Percentiles rank a stretch among this genome's conserved stretches.
phyloP scores from a whole-genome alignment of 2,888 invertebrate species.

The Norana najaformis region DNA sequence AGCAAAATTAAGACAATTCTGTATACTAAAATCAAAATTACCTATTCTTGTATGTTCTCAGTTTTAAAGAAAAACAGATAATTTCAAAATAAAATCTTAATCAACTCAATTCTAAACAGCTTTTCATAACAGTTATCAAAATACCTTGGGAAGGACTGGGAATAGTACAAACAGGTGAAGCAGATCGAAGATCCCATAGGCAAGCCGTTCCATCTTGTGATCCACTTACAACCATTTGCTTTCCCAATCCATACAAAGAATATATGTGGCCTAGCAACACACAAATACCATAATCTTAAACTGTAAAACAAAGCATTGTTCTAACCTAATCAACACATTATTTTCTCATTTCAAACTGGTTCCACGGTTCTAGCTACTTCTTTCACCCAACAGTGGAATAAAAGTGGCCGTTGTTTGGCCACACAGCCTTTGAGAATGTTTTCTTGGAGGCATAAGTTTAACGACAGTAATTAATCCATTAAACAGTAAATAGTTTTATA shows the following conservation, averaged over 20 bases:
- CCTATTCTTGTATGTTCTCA: neutral
- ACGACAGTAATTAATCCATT: neutral
- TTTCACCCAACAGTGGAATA: neutral
- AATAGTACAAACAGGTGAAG: conserved; percentile 76
- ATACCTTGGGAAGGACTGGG: conserved; percentile 48
- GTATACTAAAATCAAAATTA: too few relatives aligned
- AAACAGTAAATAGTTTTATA: neutral
- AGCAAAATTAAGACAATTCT: neutral
- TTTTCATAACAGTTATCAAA: neutral
- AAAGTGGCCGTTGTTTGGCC: too few relatives aligned
- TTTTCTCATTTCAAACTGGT: neutral
- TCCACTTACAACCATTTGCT: conserved; percentile 94
- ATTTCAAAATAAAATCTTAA: neutral
- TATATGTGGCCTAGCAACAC: conserved; percentile 77
- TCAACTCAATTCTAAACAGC: neutral
- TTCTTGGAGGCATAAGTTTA: neutral
- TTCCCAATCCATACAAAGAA: conserved; percentile 93
- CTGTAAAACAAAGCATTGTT: neutral
- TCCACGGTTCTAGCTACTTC: neutral
- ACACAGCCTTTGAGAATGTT: neutral
- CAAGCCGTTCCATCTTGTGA: conserved; percentile 95
- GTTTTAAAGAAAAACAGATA: neutral
- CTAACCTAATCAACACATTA: neutral
- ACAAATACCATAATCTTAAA: neutral
- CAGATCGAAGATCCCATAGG: conserved; percentile 93